These are phyloP conservation scores for Drosophila sordidula DNA, from an alignment of 2,888 invertebrate genomes.

Conservation along the genomic window DNA sequence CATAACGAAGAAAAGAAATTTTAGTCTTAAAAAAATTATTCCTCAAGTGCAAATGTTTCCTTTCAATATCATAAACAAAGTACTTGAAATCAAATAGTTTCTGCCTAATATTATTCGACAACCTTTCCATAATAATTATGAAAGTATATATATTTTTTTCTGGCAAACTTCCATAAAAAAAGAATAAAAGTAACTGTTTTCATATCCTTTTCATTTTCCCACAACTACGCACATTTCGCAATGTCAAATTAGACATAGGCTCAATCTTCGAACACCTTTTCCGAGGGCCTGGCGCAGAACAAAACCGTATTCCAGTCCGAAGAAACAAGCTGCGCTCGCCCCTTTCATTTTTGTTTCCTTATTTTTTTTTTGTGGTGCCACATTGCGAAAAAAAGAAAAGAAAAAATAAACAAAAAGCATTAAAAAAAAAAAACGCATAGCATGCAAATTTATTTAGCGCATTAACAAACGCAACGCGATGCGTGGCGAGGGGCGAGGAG, in stretches of 20 bases:
- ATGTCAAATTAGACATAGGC: conserved; percentile 1
- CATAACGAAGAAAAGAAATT: no score
- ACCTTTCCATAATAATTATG: no score
- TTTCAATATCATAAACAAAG: no score
- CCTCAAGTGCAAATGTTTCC: no score
- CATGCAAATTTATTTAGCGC: conserved; percentile 78
- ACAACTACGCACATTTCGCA: conserved; percentile 9
- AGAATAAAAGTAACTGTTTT: conserved; percentile 12
- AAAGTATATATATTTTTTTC: no score
- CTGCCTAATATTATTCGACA: no score
- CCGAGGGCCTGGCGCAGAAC: not conserved
- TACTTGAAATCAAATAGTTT: no score
- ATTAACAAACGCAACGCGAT: conserved; percentile 64
- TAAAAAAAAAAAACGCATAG: conserved; percentile 61
- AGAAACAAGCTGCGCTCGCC: conserved; percentile 21
- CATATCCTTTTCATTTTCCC: conserved; percentile 7
- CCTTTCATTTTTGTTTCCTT: conserved; percentile 15
- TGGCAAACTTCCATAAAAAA: not conserved
- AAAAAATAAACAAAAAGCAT: conserved; percentile 62
- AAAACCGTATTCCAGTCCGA: conserved; percentile 14
- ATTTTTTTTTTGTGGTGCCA: conserved; percentile 15
- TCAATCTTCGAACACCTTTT: conserved; percentile 28
- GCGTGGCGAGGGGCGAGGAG: conserved; percentile 1
- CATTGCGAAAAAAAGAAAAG: conserved; percentile 32
- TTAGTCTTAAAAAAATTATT: no score